Conservation (phyloP, 2,888 invertebrate genomes). For the Heteromyza rotundicornis region DNA sequence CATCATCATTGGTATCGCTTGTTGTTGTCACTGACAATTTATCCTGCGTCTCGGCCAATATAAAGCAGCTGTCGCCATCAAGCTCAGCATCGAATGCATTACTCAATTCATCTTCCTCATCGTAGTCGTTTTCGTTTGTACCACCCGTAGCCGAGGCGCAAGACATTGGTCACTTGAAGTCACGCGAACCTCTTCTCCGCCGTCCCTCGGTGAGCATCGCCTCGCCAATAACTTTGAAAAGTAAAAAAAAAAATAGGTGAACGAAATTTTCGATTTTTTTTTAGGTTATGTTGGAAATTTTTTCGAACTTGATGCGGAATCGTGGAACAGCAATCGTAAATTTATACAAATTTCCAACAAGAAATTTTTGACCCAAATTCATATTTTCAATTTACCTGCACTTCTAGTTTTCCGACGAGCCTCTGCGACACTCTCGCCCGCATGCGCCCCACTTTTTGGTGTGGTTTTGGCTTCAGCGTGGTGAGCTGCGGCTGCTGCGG, state of each 20-base stretch:
- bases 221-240: slow-evolving; percentile 54
- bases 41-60: slow-evolving; percentile 55
- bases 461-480: slow-evolving; percentile 43
- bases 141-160: slow-evolving; percentile 62
- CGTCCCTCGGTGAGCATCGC: slow-evolving; percentile 57
- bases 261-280: too few species aligned
- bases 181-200: slow-evolving; percentile 73
- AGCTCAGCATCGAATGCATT: slow-evolving; percentile 33
- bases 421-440: slow-evolving; percentile 50
- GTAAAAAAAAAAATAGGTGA: background rate
- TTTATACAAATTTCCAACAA: too few species aligned
- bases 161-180: slow-evolving; percentile 76
- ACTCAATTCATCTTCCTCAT: slow-evolving; percentile 41
- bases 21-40: slow-evolving; percentile 18
- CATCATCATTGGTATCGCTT: background rate
- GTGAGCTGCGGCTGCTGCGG: slow-evolving; percentile 40
- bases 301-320: background rate
- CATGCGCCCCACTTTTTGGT: slow-evolving; percentile 16
- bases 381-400: slow-evolving; percentile 65
- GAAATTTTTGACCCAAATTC: too few species aligned
- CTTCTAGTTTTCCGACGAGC: slow-evolving; percentile 72
- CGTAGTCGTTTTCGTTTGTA: slow-evolving; percentile 40
- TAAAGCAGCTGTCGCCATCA: slow-evolving; percentile 35
- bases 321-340: too few species aligned
- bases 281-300: too few species aligned